Evolutionary conservation across 2,888 invertebrate genomes (phyloP), one percentile per base, ranked within the genome.

Genomic region (Rhamphomyia laevipes): DNA sequence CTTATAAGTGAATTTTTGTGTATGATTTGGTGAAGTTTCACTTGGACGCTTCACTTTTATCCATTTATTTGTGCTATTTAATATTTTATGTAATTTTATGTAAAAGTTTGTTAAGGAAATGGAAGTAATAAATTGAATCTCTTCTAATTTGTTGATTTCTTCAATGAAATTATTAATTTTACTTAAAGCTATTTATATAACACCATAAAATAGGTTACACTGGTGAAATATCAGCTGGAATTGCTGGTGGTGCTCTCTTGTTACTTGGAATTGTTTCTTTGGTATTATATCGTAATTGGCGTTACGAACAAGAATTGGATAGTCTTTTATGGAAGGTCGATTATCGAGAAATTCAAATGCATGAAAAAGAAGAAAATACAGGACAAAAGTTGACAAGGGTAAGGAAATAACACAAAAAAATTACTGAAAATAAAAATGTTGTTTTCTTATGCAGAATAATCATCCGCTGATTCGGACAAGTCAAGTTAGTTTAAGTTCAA

Each of bases 271-370:
- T 89, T 4, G 81, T 87, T n/a, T 79, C 81, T 0, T 72, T 89
- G 49, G 80, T 90, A 0, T 73, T 88, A 12, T 89, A 85, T 72
- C 81, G 93, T 51, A 93, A 93, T 67, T 93, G 92, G 92, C 81
- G 82, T 37, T 92, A 94, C 68, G 93, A 94, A 64, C 92, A 93
- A 63, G 93, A 93, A 63, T 74, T 94, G 55, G 93, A 93, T 65
- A 91, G 90, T 48, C 72, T 94, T 37, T 75, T 94, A 37, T 94
- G 94, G 94, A 92, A 93, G 73, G 86, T 94, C 50, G 93, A 94
- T 72, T 92, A 84, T 71, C 81, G 84, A 53, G 93, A 94, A 60
- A 84, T 94, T 44, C 83, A 89, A 62, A 76, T 87, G 57, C 80
- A 77, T 58, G 81, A 81, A 50, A 68, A 59, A 55, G 74, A 76